Base-by-base conservation (phyloP, 1,140 invertebrate species). In the Centruroides sculpturatus region DNA sequence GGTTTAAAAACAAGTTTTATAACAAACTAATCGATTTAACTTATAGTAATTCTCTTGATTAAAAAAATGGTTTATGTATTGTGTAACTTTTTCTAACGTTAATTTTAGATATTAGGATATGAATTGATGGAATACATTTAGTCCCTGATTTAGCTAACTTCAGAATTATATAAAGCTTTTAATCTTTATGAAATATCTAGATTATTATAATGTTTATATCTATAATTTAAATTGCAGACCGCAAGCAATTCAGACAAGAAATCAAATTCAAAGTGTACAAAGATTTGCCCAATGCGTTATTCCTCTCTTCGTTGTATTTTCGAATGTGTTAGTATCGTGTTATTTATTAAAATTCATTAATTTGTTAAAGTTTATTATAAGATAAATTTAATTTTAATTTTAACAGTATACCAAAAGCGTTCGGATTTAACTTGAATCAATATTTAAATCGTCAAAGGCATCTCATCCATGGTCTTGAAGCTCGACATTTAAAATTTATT, bases 231-330 rank as follows among this genome's bases (percentile, higher is more conserved):
- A 57, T 69, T 70, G 56, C 63, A 77, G 76, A 62, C 84, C 85
- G 0, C 80, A 81, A 51, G 83, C 88, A 0, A 85, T 92, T 48
- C 89, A 92, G 76, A 91, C 87, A 2, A 79, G 83, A 50, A 80
- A 83, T 3, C 89, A 92, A 75, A 87, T 92, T 56, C 73, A 83
- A 13, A 85, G 84, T 68, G 83, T 91, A 36, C 82, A 87, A 69
- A 83, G 87, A 69, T 92, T 92, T 74, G 86, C 87, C 68, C 81
- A 84, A 67, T 87, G 84, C 67, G 78, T 91, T 55, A 80, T 86
- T 68, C 86, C 87, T n/a, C 83, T 86, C 69, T 84, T 84, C 68
- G 79, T 84, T 54, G 80, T 89, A 6, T 91, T 84, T 71, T 82
- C 81, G 65, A 78, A 62, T 56, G 59, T 67, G 60, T 68, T 63